Base-by-base conservation (phyloP, 2,888 invertebrate species). In the Ophioninae sp. region DNA sequence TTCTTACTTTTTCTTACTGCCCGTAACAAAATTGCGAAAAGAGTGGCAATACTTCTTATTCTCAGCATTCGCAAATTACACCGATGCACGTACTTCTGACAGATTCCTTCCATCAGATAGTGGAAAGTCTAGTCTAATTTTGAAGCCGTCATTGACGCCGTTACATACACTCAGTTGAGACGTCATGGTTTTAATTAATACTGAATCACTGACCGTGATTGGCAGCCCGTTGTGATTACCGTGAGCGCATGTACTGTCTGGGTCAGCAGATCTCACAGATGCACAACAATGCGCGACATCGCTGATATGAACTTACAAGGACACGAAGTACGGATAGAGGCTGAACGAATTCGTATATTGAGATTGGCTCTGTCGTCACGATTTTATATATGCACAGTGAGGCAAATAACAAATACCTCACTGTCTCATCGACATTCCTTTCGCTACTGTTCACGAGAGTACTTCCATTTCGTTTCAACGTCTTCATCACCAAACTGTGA, bases 331-430 rank as follows among this genome's bases (percentile, higher is more conserved):
- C 58, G 39, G 5, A 10, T 7, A 58, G 44, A 69, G 9, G 37
- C 64, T 41, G 64, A 82, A 74, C 64, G 63, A 74, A 75, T 82
- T 82, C 71, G 74, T 75, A 82, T 82, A 71, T 71, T 71, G 44
- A 79, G 82, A 82, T 69, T 78, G 73, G 67, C 37, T 41, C 17
- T 41, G 67, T 76, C 20, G 68, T 69, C 68, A 71, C 76, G 13
- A n/a, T 59, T 61, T 68, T 61, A 23, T 30, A 63, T 58, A 23
- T 61, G 61, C 72, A 73, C 61, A 37, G 37, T 20, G 37, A n/a
- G 41, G n/a, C 37, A 61, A 67, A 56, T 73, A 61, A 73, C 76
- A 51, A 51, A 61, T 74, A 63, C 37, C 68, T 73, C 10, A 56
- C 59, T 67, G 23, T 20, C 23, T 2, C 22, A 41, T 13, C 17